Evolutionary conservation across 1,140 invertebrate species (phyloP), one percentile per base, ranked within the genome.

Genomic region (Hyposmocoma kahamanoa): DNA sequence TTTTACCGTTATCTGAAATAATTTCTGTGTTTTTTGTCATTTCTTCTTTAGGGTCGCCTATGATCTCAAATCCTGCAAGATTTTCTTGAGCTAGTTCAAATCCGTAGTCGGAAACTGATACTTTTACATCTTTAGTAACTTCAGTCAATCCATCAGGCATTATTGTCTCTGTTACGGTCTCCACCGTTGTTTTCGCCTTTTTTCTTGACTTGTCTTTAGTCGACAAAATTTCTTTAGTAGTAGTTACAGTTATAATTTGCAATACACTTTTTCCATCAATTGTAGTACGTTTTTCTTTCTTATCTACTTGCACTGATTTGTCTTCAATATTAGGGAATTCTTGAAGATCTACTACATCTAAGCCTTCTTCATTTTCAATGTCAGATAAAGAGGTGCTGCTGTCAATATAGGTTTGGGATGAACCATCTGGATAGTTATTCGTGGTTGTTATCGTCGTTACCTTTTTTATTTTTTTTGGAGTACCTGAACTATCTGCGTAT

Each of bases 381-480:
- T 81, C 70, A 24, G 59, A 67, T 41, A 84, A 52, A 24, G 70
- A 56, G 3, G 70, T 78, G 50, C 60, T 80, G 19, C 56, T 72
- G 30, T 83, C 78, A 30, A 82, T 59, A 50, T 77, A 75, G 8
- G 69, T 78, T 47, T 65, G 71, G n/a, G 81, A 73, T 28, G 80
- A 86, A 28, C 82, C 82, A 59, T 87, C 84, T 15, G 85, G 84
- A 60, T 83, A 87, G 42, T 74, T 66, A 56, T 87, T 83, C 30
- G 77, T 81, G 17, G 80, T 86, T 11, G 78, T 81, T 9, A 84
- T 48, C 32, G 61, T 73, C 44, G 70, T 77, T 9, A 72, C 70
- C 3, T 66, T 84, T 59, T 87, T 87, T 28, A 86, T 47, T 70
- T 87, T 87, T 45, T 57, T 69, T 11, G 79, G 50, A 42, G 59